phyloP scores from a whole-genome alignment of 2,888 invertebrate genomes.

The Hypomecis atomaria region DNA sequence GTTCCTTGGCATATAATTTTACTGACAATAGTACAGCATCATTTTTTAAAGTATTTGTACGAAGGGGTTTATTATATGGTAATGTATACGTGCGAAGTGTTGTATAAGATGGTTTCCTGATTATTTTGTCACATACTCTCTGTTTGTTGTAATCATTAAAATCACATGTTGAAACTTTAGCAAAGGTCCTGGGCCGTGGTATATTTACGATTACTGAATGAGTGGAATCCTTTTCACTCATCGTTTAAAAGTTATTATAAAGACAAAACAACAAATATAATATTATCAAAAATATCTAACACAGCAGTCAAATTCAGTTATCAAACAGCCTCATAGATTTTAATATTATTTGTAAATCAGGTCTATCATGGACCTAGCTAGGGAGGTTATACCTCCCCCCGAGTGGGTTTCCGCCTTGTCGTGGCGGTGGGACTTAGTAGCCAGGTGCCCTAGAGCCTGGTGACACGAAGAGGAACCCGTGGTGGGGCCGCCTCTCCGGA shows the following conservation, averaged over 20 bases:
- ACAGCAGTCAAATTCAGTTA: constrained; percentile 2
- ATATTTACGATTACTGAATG: constrained; percentile 55
- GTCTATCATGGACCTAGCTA: no score
- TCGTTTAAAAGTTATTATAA: constrained; percentile 21
- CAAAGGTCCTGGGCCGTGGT: constrained; percentile 47
- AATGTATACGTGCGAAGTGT: constrained; percentile 49
- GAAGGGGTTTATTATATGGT: constrained; percentile 50
- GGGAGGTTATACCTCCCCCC: no score
- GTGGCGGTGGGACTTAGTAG: no score
- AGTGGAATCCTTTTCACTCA: constrained; percentile 50
- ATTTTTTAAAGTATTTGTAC: constrained; percentile 50
- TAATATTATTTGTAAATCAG: no score
- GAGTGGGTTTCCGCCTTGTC: no score
- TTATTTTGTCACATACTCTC: constrained; percentile 33
- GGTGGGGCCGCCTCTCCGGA: no score
- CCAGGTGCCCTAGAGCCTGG: no score
- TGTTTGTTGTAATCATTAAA: constrained; percentile 34
- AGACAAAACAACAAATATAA: neutral
- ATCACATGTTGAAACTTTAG: constrained; percentile 30
- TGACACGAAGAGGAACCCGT: no score
- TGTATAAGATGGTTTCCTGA: constrained; percentile 42
- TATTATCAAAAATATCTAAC: constrained; percentile 8
- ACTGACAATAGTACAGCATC: constrained; percentile 61
- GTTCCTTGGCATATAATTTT: constrained; percentile 57
- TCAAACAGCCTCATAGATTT: constrained; percentile 14